Evolutionary conservation across 2,113 vertebrate species (phyloP).

Genomic region (Sebastes fasciatus): DNA sequence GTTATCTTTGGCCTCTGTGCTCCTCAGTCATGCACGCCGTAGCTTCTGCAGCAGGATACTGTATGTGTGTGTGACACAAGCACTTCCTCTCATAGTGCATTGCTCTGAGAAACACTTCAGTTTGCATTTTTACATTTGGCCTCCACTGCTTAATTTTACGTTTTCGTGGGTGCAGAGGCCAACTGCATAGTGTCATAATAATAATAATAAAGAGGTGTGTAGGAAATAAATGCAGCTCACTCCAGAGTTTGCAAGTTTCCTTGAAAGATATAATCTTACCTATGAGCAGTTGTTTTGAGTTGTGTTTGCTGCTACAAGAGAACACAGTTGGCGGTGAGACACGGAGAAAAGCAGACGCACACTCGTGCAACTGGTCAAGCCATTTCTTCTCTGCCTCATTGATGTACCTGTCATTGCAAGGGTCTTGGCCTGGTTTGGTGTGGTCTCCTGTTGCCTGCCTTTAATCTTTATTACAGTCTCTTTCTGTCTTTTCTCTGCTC

Average conservation of each 20-base stretch:
- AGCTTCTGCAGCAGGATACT: conserved; percentile 46
- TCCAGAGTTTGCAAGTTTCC: background rate
- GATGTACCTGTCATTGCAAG: background rate
- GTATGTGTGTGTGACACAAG: conserved; percentile 41
- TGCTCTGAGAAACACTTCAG: conserved; percentile 27
- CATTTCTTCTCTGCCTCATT: background rate
- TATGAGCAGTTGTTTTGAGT: background rate
- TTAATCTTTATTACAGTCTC: conserved; percentile 5
- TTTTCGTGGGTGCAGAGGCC: background rate
- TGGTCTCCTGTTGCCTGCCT: conserved; percentile 7
- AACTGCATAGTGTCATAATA: background rate
- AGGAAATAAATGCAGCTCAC: background rate
- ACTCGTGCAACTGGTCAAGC: background rate
- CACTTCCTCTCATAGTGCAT: conserved; percentile 56
- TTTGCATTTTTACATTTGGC: conserved; percentile 35
- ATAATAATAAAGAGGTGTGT: background rate
- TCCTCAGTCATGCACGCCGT: conserved; percentile 30
- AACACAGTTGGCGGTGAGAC: background rate
- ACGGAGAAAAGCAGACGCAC: background rate
- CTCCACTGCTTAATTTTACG: background rate
- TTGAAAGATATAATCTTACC: background rate
- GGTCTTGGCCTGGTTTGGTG: background rate
- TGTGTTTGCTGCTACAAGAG: background rate
- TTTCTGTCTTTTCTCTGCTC: conserved; percentile 5
- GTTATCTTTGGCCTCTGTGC: conserved; percentile 51